Base-by-base conservation (phyloP, 2,113 vertebrate species). In the Crypturellus undulatus region DNA sequence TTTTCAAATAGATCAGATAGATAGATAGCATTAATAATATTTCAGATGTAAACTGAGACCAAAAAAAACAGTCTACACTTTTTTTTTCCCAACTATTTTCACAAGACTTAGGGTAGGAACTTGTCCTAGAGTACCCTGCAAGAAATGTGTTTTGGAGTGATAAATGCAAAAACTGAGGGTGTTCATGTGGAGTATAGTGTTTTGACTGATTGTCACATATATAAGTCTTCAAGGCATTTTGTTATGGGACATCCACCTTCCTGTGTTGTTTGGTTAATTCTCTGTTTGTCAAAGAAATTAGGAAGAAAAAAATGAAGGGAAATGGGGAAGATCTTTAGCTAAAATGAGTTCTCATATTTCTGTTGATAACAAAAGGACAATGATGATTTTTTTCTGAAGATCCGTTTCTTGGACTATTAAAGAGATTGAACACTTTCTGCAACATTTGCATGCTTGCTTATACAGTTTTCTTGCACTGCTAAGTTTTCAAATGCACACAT, bases 111-210 rank as follows among this genome's bases (percentile, higher is more conserved):
- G 25, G 14, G 8, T 22, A 78, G 25, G 62, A 89, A 71, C 73
- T 38, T 84, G 3, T 63, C 45, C 28, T 4, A 14, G 5, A 76
- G 2, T 6, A 9, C 9, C 78, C 52, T 59, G 25, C 0, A 3
- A 80, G 28, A 92, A n/a, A 49, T 30, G 4, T 56, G 54, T 15
- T 56, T 56, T 56, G 54, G 54, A 56, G 9, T 18, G 54, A 56
- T 30, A 56, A 56, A 56, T 6, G 16, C 52, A 56, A 18, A 56
- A 56, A 56, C 28, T 56, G 28, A 56, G 28, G 12, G 28, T 16
- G 15, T 56, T 30, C 54, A 32, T 18, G 26, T 16, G 28, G 8
- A 17, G 54, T 56, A 17, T 56, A 56, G 54, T 32, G 30, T 18
- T 30, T 56, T 56, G 17, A 28, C 28, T 56, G 16, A 17, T 56